These are phyloP conservation scores for Enoplosus armatus DNA, from an alignment of 2,797 vertebrate genomes.

Conservation along the genomic window DNA sequence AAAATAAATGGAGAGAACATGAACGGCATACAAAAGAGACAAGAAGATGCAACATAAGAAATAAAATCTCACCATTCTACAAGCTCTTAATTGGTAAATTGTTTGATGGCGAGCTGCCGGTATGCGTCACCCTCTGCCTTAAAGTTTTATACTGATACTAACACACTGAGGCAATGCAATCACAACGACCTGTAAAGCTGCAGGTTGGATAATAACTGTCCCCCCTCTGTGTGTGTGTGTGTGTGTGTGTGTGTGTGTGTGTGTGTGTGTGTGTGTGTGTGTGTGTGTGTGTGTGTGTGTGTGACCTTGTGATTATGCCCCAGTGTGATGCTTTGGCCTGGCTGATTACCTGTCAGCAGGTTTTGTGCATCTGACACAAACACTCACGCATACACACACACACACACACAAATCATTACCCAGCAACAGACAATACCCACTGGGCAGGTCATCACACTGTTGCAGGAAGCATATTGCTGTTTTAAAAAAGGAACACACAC, in stretches of 20 bases:
- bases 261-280: slow-evolving; percentile 48
- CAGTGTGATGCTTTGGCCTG: slow-evolving; percentile 76
- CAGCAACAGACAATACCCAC: slow-evolving; percentile 67
- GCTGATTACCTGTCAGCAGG: slow-evolving; percentile 87
- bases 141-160: slow-evolving; percentile 64
- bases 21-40: slow-evolving; percentile 4
- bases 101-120: slow-evolving; percentile 32
- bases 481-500: slow-evolving; percentile 54
- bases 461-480: slow-evolving; percentile 70
- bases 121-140: slow-evolving; percentile 45
- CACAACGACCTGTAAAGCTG: slow-evolving; percentile 68
- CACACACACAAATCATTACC: slow-evolving; percentile 49
- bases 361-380: slow-evolving; percentile 70
- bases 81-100: slow-evolving; percentile 34
- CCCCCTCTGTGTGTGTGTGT: slow-evolving; percentile 4
- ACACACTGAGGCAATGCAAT: slow-evolving; percentile 72
- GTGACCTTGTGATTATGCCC: slow-evolving; percentile 77
- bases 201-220: slow-evolving; percentile 70
- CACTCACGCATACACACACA: slow-evolving; percentile 38
- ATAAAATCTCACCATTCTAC: neutral
- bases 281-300: slow-evolving; percentile 38
- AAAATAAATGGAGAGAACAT: neutral
- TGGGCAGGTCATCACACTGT: slow-evolving; percentile 67
- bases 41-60: neutral
- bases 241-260: slow-evolving; percentile 23